These are phyloP conservation scores for Platichthys stellatus DNA, from an alignment of 2,113 vertebrate species.

Conservation along the genomic window DNA sequence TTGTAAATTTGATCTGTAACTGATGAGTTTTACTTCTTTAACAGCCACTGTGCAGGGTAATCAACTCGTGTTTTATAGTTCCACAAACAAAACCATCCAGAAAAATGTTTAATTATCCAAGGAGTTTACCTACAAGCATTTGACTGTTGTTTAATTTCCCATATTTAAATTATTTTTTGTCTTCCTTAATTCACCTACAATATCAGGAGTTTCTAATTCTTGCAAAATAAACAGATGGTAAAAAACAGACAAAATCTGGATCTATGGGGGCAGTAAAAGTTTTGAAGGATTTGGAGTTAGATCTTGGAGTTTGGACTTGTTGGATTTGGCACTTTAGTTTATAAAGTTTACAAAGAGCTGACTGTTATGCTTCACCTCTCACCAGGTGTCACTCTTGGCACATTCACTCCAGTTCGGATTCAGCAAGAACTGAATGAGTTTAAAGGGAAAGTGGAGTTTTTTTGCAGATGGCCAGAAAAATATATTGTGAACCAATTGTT, in stretches of 20 bases:
- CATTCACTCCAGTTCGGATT: neutral
- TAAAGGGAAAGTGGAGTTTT: neutral
- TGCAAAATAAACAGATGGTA: neutral
- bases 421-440: neutral
- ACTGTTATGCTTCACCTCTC: constrained; percentile 22
- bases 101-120: neutral
- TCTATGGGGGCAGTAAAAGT: neutral
- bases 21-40: neutral
- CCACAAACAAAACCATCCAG: neutral
- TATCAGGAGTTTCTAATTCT: neutral
- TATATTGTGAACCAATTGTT: too few species aligned
- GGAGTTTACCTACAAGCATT: neutral
- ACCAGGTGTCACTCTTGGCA: constrained; percentile 66
- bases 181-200: neutral
- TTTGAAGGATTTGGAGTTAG: constrained; percentile 1
- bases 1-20: neutral
- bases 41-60: neutral
- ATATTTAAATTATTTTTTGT: neutral
- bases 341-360: constrained; percentile 10
- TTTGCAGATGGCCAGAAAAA: neutral
- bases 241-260: neutral
- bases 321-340: neutral
- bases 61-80: neutral
- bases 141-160: constrained; percentile 7
- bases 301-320: neutral